Evolutionary conservation across 2,113 vertebrate species (phyloP).

Genomic region (Tringa solitaria): DNA sequence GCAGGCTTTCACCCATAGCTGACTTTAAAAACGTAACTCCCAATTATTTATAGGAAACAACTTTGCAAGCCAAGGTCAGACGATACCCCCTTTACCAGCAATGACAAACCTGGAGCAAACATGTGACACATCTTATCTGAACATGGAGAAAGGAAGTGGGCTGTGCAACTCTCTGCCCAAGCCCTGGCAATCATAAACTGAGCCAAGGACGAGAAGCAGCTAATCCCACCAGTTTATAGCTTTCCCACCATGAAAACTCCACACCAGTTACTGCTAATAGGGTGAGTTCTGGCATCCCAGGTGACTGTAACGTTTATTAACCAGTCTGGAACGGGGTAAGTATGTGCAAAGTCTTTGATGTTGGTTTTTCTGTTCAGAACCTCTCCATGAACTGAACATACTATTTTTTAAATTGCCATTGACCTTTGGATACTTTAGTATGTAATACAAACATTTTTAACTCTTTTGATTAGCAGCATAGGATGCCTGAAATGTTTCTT

Average conservation of each 20-base stretch:
- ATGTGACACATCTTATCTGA: no score
- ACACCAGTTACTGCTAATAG: neutral
- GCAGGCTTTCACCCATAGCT: neutral
- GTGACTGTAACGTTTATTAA: neutral
- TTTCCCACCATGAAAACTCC: neutral
- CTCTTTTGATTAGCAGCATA: neutral
- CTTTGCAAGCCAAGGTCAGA: neutral
- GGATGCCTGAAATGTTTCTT: neutral
- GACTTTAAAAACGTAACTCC: neutral
- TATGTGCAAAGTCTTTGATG: neutral
- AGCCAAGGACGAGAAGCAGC: neutral
- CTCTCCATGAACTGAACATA: neutral
- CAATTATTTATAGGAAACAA: neutral
- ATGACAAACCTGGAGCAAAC: neutral
- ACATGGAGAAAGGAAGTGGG: accelerated
- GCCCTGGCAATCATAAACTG: neutral
- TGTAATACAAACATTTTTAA: neutral
- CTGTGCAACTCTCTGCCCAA: neutral
- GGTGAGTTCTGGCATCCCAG: neutral
- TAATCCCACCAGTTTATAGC: neutral
- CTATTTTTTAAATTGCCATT: neutral
- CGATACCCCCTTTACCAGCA: neutral
- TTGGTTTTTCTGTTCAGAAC: neutral
- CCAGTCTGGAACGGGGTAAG: neutral
- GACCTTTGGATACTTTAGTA: neutral